These are phyloP conservation scores for Adelosebastes latens DNA, from an alignment of 2,797 vertebrate species.

Conservation along the genomic window DNA sequence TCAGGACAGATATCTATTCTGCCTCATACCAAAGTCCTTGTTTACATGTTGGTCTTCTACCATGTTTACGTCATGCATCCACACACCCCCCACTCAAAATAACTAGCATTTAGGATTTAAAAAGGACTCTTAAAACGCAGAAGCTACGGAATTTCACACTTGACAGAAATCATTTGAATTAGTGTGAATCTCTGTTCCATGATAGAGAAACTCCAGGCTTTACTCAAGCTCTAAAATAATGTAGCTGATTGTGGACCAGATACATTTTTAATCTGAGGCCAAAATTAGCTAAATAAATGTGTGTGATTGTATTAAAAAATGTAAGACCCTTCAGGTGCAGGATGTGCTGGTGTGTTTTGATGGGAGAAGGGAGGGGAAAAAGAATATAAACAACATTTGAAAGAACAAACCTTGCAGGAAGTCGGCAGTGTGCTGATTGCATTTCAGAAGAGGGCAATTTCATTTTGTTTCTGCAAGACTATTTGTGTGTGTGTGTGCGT, in stretches of 20 bases:
- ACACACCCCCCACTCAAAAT: neutral
- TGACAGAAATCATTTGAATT: too few relatives aligned
- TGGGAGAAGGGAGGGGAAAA: neutral
- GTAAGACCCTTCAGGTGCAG: neutral
- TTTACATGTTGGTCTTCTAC: too few relatives aligned
- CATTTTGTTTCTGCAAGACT: neutral
- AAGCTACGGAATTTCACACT: too few relatives aligned
- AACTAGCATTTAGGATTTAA: neutral
- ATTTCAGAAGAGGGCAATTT: slow-evolving; percentile 22
- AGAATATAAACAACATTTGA: neutral
- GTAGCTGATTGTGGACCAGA: neutral
- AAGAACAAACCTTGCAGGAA: slow-evolving; percentile 18
- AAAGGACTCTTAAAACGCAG: neutral
- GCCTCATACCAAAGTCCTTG: too few relatives aligned
- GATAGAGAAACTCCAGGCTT: neutral
- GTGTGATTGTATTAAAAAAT: neutral
- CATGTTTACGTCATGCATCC: neutral
- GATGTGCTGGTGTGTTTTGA: neutral
- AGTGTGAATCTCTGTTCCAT: neutral
- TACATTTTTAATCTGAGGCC: neutral
- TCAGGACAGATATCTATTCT: too few relatives aligned
- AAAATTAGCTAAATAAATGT: neutral
- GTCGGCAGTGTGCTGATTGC: slow-evolving; percentile 7
- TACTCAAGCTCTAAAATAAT: neutral
- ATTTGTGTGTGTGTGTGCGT: neutral